Evolutionary conservation across 2,888 invertebrate species (phyloP).

Genomic region (Drosophila tanythrix): DNA sequence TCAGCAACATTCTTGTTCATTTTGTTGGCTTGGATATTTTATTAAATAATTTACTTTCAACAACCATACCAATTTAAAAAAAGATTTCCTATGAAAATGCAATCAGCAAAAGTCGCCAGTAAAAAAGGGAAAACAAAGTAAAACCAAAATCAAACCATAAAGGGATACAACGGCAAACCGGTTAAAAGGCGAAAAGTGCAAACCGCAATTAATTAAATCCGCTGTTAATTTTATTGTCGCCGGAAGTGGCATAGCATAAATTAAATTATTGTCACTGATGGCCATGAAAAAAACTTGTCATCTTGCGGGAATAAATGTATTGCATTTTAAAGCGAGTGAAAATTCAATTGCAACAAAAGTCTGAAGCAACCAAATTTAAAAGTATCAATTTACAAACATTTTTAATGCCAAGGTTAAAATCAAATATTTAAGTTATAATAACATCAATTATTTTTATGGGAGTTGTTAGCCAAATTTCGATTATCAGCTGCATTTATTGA

Average conservation of each 20-base stretch:
- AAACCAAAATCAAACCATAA: constrained; percentile 24
- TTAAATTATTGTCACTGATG: constrained; percentile 55
- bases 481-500: constrained; percentile 17
- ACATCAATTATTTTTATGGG: neutral
- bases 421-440: neutral
- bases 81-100: constrained; percentile 56
- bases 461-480: neutral
- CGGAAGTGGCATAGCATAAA: constrained; percentile 66
- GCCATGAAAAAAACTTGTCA: constrained; percentile 13
- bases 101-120: constrained; percentile 45
- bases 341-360: neutral
- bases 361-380: neutral
- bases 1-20: neutral
- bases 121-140: constrained; percentile 15
- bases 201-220: constrained; percentile 67
- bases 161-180: constrained; percentile 17
- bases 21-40: constrained; percentile 24
- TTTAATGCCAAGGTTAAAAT: neutral
- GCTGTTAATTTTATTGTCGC: constrained; percentile 60
- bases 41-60: constrained; percentile 54
- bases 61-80: constrained; percentile 34
- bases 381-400: neutral
- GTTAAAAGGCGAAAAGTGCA: constrained; percentile 59
- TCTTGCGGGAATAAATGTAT: constrained; percentile 7
- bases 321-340: constrained; percentile 22